Base-by-base conservation (phyloP, 2,888 invertebrate species). In the Oscheius sp. region DNA sequence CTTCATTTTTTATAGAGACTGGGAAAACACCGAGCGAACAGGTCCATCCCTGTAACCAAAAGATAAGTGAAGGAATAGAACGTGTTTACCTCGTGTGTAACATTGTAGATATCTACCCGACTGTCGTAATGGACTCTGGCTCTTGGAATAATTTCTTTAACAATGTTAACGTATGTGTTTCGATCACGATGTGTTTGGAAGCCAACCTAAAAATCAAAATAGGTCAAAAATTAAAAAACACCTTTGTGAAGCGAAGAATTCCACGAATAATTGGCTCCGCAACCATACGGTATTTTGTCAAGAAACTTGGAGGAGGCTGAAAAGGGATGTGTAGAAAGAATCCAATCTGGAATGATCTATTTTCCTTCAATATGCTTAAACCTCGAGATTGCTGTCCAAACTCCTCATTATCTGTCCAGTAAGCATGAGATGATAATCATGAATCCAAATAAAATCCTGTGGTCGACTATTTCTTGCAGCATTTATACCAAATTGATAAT, bases 391-490 rank as follows among this genome's bases (percentile, higher is more conserved):
- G 14, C 73, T 67, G 57, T 82, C 82, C 61, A 82, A 62, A n/a
- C 75, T 77, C 30, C 80, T 64, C 77, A 82, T 82, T 12, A 82
- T 80, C 41, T 80, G 79, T 17, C 82, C 82, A 36, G 80, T 78
- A 2, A 82, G 74, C 78, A 82, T 80, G 49, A 82, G 67, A 68
- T 82, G 82, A 62, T 82, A 82, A 56, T 82, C 82, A 59, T 82
- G 82, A 54, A 82, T 82, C 82, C 82, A 82, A 38, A 82, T 79
- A 57, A 82, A 82, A 44, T 82, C 82, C 26, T 82, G 82, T 12
- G 80, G 78, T 22, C 82, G 65, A 45, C 79, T 78, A 64, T 82
- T 82, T 30, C 82, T 72, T 5, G 77, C 82, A 5, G 82, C 82
- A 59, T 82, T 82, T 30, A 82, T 71, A 1, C 77, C 79, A 45